A percentile compares a stretch with the other conserved stretches of the same genome.
phyloP scores from a whole-genome alignment of 2,888 invertebrate species.

The Argyresthia albistria region DNA sequence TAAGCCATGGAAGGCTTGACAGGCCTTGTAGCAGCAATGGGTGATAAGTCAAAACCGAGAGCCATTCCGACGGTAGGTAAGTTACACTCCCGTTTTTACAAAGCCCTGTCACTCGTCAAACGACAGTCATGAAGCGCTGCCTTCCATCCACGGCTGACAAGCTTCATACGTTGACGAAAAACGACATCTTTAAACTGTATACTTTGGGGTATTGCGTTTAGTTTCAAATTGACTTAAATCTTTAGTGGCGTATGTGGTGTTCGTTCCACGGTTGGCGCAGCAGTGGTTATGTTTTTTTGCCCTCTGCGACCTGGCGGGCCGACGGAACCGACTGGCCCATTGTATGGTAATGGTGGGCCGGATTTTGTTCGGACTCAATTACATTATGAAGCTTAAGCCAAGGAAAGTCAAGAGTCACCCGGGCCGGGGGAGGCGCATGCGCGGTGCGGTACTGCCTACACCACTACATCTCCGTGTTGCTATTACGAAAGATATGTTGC shows the following conservation, averaged over 20 bases:
- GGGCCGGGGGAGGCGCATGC: neutral
- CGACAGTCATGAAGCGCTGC: constrained; percentile 64
- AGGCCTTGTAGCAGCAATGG: constrained; percentile 1
- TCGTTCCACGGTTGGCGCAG: constrained; percentile 20
- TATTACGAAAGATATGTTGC: neutral
- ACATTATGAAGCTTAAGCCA: constrained; percentile 68
- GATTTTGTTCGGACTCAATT: constrained; percentile 70
- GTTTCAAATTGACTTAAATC: neutral
- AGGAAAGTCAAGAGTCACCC: constrained; percentile 68
- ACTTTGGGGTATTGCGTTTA: constrained; percentile 1
- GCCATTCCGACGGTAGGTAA: constrained; percentile 38
- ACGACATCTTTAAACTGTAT: constrained; percentile 3
- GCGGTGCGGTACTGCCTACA: neutral
- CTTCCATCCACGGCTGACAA: constrained; percentile 65
- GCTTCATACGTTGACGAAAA: constrained; percentile 21
- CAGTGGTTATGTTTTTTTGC: constrained; percentile 67
- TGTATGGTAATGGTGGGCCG: constrained; percentile 69
- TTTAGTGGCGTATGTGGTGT: constrained; percentile 12
- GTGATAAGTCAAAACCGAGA: constrained; percentile 55
- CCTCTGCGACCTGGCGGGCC: constrained; percentile 65
- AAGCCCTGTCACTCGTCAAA: constrained; percentile 65
- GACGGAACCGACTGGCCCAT: constrained; percentile 65
- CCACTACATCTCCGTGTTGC: neutral
- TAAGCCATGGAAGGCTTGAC: neutral
- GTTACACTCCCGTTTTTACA: constrained; percentile 58